Conservation (phyloP, 2,797 vertebrate species). For the Spondyliosoma cantharus region DNA sequence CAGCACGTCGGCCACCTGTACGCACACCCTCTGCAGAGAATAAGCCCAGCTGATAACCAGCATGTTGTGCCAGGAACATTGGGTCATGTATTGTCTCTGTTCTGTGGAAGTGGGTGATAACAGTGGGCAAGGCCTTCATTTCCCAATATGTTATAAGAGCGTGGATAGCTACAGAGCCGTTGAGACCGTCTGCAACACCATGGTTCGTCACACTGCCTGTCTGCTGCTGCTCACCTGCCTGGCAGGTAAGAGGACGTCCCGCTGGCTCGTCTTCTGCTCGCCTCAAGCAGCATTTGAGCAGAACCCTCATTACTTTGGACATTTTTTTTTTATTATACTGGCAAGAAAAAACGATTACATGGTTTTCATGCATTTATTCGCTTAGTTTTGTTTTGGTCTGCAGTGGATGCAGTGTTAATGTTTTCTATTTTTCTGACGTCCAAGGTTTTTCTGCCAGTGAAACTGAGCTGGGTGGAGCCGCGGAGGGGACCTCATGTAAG, state of each 20-base stretch:
- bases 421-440: not conserved
- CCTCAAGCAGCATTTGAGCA: not conserved
- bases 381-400: not conserved
- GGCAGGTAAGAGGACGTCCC: conserved; percentile 39
- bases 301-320: not conserved
- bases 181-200: conserved; percentile 16
- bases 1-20: not conserved
- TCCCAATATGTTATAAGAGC: conserved; percentile 14
- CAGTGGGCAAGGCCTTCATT: conserved; percentile 14
- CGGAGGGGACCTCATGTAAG: conserved; percentile 36
- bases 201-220: conserved; percentile 27
- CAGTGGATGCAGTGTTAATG: too few species aligned
- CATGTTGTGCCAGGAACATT: conserved; percentile 20
- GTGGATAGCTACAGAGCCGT: not conserved
- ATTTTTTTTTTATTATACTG: not conserved
- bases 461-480: conserved; percentile 6
- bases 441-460: conserved; percentile 44
- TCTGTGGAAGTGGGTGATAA: conserved; percentile 33
- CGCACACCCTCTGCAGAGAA: conserved; percentile 36
- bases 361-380: not conserved
- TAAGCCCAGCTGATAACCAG: conserved; percentile 44
- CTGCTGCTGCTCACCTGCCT: conserved; percentile 51
- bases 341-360: not conserved
- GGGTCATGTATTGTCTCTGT: conserved; percentile 14
- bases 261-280: not conserved